phyloP scores from a whole-genome alignment of 2,113 vertebrate species.

The Misgurnus mizolepis region DNA sequence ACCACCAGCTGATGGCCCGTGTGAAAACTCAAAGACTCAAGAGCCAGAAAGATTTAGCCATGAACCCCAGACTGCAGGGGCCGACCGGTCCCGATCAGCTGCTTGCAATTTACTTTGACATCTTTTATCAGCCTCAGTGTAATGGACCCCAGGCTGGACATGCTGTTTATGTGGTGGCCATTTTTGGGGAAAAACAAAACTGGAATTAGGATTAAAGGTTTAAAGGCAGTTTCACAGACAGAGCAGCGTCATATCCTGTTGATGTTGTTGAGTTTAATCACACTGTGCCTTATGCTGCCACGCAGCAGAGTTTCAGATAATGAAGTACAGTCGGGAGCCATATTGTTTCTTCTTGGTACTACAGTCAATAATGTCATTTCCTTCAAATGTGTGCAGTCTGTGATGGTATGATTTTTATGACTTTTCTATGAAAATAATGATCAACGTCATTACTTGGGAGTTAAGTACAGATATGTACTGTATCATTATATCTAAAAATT shows the following conservation, averaged over 20 bases:
- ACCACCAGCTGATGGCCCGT: not conserved
- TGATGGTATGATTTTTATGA: not conserved
- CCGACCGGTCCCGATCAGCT: slow-evolving; percentile 62
- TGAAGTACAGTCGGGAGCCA: slow-evolving; percentile 3
- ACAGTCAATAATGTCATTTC: not conserved
- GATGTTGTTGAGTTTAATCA: not conserved
- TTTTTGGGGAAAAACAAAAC: not conserved
- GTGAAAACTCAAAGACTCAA: not conserved
- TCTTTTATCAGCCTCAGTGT: not conserved
- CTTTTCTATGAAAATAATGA: slow-evolving; percentile 17
- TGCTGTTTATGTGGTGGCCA: not conserved
- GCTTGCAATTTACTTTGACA: slow-evolving; percentile 68
- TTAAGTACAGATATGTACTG: not conserved
- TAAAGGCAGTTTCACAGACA: not conserved
- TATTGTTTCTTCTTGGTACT: slow-evolving; percentile 14
- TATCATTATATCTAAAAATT: not conserved
- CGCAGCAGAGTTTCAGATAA: not conserved
- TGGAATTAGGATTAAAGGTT: not conserved
- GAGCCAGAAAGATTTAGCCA: not conserved
- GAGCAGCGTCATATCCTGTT: not conserved
- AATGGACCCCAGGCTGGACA: not conserved
- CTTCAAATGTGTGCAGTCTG: slow-evolving; percentile 10
- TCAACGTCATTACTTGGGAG: slow-evolving; percentile 9
- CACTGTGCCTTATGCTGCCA: slow-evolving; percentile 38
- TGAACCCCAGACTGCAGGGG: slow-evolving; percentile 1